Conservation (phyloP, 2,888 invertebrate species). For the Lasioglossum marginatum region DNA sequence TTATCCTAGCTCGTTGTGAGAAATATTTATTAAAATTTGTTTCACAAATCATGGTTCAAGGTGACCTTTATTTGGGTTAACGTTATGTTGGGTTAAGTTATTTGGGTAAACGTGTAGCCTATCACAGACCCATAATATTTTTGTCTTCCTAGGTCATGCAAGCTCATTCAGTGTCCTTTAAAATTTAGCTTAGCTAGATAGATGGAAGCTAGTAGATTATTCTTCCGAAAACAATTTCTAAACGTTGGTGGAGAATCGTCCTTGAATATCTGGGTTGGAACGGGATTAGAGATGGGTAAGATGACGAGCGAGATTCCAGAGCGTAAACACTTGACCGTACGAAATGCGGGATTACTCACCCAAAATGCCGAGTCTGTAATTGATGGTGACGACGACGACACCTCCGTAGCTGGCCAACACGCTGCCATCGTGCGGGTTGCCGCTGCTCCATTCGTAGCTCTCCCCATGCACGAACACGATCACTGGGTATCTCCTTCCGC, state of each 20-base stretch:
- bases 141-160: too few species aligned
- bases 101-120: too few species aligned
- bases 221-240: too few species aligned
- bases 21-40: too few species aligned
- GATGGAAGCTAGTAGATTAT: too few species aligned
- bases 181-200: too few species aligned
- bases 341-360: conserved; percentile 86
- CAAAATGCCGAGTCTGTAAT: conserved; percentile 92
- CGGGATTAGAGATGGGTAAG: not conserved
- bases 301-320: not conserved
- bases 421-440: conserved; percentile 98
- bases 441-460: conserved; percentile 99
- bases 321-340: not conserved
- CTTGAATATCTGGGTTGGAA: not conserved
- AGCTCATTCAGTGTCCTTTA: too few species aligned
- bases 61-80: too few species aligned
- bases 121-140: too few species aligned
- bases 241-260: not conserved
- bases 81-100: too few species aligned
- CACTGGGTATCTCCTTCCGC: conserved; percentile 91
- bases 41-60: too few species aligned
- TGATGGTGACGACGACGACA: conserved; percentile 94
- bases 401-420: conserved; percentile 97
- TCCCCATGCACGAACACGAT: conserved; percentile 98
- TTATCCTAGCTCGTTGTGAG: too few species aligned